Conservation (phyloP, 2,113 vertebrate genomes). For the Platysteira castanea region DNA sequence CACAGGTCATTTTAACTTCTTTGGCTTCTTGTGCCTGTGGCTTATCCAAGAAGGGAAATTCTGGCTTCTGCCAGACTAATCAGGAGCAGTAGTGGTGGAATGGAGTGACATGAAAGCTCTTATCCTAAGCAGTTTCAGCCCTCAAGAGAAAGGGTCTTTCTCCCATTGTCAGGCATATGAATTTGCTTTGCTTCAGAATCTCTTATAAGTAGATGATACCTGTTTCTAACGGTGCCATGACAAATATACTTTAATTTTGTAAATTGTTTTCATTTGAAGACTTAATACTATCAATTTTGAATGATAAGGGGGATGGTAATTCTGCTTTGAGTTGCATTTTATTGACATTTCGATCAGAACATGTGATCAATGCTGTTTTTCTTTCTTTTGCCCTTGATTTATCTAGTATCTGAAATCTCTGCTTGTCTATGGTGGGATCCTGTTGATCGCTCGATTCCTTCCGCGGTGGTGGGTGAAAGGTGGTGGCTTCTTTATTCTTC, state of each 20-base stretch:
- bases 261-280: neutral
- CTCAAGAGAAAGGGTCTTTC: neutral
- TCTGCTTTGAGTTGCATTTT: conserved; percentile 35
- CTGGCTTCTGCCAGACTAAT: neutral
- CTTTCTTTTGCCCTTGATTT: conserved; percentile 73
- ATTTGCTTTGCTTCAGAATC: neutral
- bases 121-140: neutral
- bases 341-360: conserved; percentile 9
- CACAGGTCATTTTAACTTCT: neutral
- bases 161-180: neutral
- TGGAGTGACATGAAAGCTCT: neutral
- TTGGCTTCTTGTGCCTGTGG: neutral
- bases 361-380: conserved; percentile 64
- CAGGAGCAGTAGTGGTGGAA: neutral
- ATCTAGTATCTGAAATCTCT: conserved; percentile 75
- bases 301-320: neutral
- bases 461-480: conserved; percentile 74
- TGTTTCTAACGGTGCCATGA: neutral
- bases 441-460: conserved; percentile 69
- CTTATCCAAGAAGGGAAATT: neutral
- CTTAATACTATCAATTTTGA: neutral
- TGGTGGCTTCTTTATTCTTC: conserved; percentile 67
- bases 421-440: conserved; percentile 70
- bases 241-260: neutral
- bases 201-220: neutral